Base-by-base conservation (phyloP, 1,140 invertebrate species). In the Plutomurus gul region DNA sequence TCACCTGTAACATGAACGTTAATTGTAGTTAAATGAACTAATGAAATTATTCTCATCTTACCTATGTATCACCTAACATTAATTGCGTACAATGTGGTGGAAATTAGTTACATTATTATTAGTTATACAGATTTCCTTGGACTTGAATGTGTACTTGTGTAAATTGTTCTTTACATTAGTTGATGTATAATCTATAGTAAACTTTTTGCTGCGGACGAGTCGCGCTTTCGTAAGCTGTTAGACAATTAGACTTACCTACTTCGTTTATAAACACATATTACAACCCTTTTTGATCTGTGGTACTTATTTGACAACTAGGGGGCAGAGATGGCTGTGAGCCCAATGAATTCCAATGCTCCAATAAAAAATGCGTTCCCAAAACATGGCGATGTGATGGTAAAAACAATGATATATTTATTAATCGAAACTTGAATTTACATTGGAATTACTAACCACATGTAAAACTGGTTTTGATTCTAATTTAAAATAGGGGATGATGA, bases 291-390 rank as follows among this genome's bases (percentile, higher is more conserved):
- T 40, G 56, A 65, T 25, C 22, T 77, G 51, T 43, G 8, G 39
- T 77, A 37, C 36, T 36, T n/a, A n/a, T 65, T n/a, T 33, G 33
- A 47, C 13, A 25, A 56, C n/a, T 56, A 65, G 56, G 72, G 40
- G 81, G 80, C 47, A 47, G 73, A 60, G 82, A 80, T 18, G 81
- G 82, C 20, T 84, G 82, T 79, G 82, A 98, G 86, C 96, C 97
- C 0, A 98, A 98, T 85, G 93, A 99, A 87, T 97, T 94, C 87
- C 90, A 92, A 73, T 98, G 96, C 86, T 87, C 87, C 46, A 98
- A 96, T 85, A 92, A 92, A 70, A 91, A 93, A 80, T 99, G 98
- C 86, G 91, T 80, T 20, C 90, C 93, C 20, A 97, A 97, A 85
- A 91, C 94, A 6, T 99, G 96, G 96, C 87, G 92, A 25, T 99